These are phyloP conservation scores for Andrena dorsata DNA, from an alignment of 2,888 invertebrate genomes.

Conservation along the genomic window DNA sequence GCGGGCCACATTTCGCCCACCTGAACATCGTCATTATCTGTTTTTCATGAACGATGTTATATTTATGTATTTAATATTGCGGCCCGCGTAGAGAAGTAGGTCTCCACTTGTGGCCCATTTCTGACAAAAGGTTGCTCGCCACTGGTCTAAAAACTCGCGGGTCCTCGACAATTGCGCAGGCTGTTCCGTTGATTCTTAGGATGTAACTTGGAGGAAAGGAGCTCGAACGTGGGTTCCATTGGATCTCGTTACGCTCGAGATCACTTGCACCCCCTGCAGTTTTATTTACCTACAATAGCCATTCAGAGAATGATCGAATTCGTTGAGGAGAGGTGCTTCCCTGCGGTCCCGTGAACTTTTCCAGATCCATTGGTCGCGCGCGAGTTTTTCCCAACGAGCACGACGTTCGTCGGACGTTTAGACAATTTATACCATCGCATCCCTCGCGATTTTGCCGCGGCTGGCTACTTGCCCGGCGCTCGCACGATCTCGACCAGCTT, in stretches of 20 bases:
- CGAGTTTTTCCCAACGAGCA: conserved; percentile 33
- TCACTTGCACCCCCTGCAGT: neutral
- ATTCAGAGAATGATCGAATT: neutral
- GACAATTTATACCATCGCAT: conserved; percentile 76
- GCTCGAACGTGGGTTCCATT: too few relatives aligned
- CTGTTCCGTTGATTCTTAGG: too few relatives aligned
- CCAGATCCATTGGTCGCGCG: neutral
- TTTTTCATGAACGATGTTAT: too few relatives aligned
- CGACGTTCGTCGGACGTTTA: conserved; percentile 36
- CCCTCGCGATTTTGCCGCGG: conserved; percentile 62
- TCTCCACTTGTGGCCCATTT: too few relatives aligned
- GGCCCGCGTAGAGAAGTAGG: too few relatives aligned
- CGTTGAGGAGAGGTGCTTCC: neutral
- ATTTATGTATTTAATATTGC: too few relatives aligned
- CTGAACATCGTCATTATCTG: too few relatives aligned
- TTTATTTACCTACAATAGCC: neutral
- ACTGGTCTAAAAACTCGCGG: neutral
- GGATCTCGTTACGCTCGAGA: too few relatives aligned
- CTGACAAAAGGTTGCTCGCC: too few relatives aligned
- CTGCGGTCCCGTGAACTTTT: conserved; percentile 28
- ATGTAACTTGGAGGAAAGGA: too few relatives aligned
- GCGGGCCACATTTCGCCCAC: too few relatives aligned
- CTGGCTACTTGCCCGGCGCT: conserved; percentile 75
- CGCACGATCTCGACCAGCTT: conserved; percentile 32
- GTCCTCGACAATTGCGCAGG: neutral